Conservation (phyloP, 2,113 vertebrate species). For the Saguinus imperator region DNA sequence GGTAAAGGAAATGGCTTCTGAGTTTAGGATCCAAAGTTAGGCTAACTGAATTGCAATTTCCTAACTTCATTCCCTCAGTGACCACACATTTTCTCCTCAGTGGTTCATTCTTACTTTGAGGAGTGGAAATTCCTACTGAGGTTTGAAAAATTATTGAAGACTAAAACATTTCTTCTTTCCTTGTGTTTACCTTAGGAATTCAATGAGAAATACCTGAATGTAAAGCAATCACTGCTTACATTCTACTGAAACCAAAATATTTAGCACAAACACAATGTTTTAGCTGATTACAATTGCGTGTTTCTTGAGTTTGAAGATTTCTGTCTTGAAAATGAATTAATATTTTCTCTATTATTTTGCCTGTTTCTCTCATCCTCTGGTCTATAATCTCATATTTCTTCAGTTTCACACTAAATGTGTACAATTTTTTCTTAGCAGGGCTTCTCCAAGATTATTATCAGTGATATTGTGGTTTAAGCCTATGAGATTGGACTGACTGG, state of each 20-base stretch:
- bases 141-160: not conserved
- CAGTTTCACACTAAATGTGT: not conserved
- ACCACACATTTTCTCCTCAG: not conserved
- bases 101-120: not conserved
- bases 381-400: not conserved
- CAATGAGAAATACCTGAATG: not conserved
- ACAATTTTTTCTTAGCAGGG: constrained; percentile 12
- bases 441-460: constrained; percentile 53
- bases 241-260: not conserved
- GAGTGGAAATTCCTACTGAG: not conserved
- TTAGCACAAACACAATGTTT: not conserved
- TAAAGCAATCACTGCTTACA: not conserved
- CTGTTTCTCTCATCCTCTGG: not conserved
- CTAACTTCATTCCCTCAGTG: not conserved
- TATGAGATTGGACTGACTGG: no score
- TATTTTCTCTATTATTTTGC: not conserved
- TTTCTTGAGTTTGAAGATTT: not conserved
- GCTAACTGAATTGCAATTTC: not conserved
- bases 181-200: not conserved
- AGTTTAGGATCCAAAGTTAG: not conserved
- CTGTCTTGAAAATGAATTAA: constrained; percentile 1
- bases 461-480: not conserved
- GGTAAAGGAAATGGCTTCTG: not conserved
- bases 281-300: not conserved
- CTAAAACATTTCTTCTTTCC: not conserved